phyloP scores from a whole-genome alignment of 1,140 invertebrate species.

The Yoshiicerus persimilis region DNA sequence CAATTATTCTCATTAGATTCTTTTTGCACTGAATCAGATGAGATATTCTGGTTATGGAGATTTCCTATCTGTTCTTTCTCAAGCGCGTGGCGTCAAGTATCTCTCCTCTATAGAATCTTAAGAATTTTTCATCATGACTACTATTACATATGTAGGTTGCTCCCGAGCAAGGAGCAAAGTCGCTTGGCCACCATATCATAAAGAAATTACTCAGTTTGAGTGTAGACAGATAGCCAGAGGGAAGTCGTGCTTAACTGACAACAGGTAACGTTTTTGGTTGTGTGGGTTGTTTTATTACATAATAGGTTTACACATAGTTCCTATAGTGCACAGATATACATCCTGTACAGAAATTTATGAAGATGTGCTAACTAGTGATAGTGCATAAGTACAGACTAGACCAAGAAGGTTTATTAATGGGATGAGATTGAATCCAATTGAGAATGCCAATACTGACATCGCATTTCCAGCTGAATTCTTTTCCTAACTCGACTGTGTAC shows the following conservation, averaged over 20 bases:
- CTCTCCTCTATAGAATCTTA: background rate
- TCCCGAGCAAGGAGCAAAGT: background rate
- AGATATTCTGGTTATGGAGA: constrained; percentile 16
- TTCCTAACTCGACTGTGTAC: background rate
- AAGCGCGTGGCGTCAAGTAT: background rate
- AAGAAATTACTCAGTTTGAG: constrained; percentile 4
- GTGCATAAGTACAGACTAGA: background rate
- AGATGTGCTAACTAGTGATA: background rate
- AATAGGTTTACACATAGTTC: background rate
- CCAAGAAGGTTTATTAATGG: background rate
- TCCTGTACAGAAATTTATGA: background rate
- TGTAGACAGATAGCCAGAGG: background rate
- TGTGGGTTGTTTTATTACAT: background rate
- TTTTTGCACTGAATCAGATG: constrained; percentile 10
- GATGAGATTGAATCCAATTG: constrained; percentile 18
- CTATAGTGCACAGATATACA: background rate
- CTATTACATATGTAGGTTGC: background rate
- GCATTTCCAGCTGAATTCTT: background rate
- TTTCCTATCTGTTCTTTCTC: background rate
- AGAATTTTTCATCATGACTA: background rate
- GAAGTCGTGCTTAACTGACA: background rate
- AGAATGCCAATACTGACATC: background rate
- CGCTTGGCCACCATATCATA: background rate
- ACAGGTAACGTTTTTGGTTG: background rate
- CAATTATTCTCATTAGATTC: background rate